phyloP scores from a whole-genome alignment of 2,797 vertebrate genomes.

The Anguilla obscura region DNA sequence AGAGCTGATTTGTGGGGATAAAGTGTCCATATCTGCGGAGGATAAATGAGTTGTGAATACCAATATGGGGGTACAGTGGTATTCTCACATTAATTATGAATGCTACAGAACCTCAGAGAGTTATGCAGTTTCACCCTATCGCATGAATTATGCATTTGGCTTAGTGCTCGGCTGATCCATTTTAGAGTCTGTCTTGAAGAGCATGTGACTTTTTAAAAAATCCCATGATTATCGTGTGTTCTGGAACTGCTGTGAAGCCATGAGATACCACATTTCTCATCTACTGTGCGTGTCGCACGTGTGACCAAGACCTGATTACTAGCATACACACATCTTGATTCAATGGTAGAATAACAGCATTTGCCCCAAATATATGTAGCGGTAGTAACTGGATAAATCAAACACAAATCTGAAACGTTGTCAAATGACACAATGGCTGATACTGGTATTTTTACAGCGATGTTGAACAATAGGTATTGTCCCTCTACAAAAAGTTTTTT shows the following conservation, averaged over 20 bases:
- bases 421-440: too few species aligned
- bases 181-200: conserved; percentile 68
- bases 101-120: conserved; percentile 72
- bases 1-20: conserved; percentile 64
- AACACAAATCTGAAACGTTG: too few species aligned
- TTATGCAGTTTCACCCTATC: conserved; percentile 81
- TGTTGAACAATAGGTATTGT: too few species aligned
- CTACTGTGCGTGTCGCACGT: background rate
- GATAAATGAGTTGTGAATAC: conserved; percentile 79
- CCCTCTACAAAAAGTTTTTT: too few species aligned
- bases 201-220: conserved; percentile 72
- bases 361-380: too few species aligned
- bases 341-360: too few species aligned
- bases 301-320: too few species aligned
- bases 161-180: conserved; percentile 78
- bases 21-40: conserved; percentile 56
- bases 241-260: background rate
- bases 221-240: conserved; percentile 47
- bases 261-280: background rate
- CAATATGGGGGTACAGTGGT: conserved; percentile 71
- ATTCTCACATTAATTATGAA: conserved; percentile 89
- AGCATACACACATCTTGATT: too few species aligned
- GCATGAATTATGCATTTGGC: conserved; percentile 92
- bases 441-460: too few species aligned
- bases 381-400: too few species aligned